phyloP scores from a whole-genome alignment of 2,113 vertebrate species.

The Psettodes erumei region DNA sequence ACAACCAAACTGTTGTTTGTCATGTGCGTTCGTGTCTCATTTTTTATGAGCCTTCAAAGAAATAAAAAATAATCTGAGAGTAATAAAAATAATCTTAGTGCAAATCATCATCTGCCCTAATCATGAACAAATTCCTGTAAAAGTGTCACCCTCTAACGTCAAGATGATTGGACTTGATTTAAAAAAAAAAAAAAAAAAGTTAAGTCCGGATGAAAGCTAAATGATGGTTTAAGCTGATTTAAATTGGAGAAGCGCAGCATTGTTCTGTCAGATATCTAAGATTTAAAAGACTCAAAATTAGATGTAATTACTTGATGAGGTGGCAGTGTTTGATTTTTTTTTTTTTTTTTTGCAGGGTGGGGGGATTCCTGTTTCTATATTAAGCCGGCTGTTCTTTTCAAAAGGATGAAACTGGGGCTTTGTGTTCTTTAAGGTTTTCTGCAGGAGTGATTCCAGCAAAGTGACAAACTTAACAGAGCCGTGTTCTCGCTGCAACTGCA shows the following conservation, averaged over 20 bases:
- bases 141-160: background rate
- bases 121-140: background rate
- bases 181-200: too few relatives aligned
- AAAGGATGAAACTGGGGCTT: background rate
- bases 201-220: background rate
- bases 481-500: constrained; percentile 10
- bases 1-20: background rate
- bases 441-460: constrained; percentile 21
- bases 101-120: background rate
- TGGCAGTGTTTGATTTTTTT: background rate
- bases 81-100: background rate
- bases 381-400: background rate
- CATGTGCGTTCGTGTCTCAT: background rate
- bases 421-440: background rate
- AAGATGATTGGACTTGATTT: background rate
- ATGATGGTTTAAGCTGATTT: background rate
- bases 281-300: constrained; percentile 6
- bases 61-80: background rate
- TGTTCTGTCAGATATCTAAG: background rate
- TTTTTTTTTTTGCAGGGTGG: too few relatives aligned
- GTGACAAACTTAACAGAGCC: constrained; percentile 29
- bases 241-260: background rate
- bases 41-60: background rate
- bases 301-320: background rate
- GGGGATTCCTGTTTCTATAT: background rate